Conservation (phyloP, 2,888 invertebrate genomes). For the Tigriopus californicus region DNA sequence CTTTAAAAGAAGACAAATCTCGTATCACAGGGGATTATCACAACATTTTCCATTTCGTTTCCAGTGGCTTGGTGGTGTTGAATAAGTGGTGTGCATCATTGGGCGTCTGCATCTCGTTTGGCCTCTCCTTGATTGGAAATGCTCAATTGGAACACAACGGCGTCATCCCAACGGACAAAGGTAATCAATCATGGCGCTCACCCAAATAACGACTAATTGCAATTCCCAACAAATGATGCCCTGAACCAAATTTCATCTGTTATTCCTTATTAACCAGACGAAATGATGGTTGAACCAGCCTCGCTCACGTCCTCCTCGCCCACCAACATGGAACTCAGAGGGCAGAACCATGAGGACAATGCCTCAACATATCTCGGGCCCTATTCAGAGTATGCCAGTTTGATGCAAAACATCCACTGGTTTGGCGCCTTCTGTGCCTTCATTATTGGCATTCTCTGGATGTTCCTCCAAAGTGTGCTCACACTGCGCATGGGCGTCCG, state of each 20-base stretch:
- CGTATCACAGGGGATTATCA: too few relatives aligned
- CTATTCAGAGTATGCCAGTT: not conserved
- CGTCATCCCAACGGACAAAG: not conserved
- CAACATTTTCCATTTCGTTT: not conserved
- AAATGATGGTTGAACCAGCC: not conserved
- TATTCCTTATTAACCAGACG: not conserved
- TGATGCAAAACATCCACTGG: slow-evolving; percentile 1
- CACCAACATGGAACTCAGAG: too few relatives aligned
- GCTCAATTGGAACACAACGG: not conserved
- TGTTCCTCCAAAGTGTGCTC: not conserved
- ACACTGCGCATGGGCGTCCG: not conserved
- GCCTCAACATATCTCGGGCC: not conserved
- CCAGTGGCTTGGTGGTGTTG: not conserved
- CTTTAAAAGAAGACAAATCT: too few relatives aligned
- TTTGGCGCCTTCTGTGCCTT: not conserved
- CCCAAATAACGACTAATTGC: not conserved
- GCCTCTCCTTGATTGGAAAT: not conserved
- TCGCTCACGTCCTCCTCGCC: too few relatives aligned
- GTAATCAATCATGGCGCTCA: too few relatives aligned
- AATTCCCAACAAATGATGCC: not conserved
- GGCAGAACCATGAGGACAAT: too few relatives aligned
- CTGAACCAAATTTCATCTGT: too few relatives aligned
- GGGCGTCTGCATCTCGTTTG: not conserved
- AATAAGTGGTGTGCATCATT: not conserved
- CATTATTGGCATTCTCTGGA: not conserved